Conservation (phyloP, 2,113 vertebrate genomes). For the Pavo muticus region DNA sequence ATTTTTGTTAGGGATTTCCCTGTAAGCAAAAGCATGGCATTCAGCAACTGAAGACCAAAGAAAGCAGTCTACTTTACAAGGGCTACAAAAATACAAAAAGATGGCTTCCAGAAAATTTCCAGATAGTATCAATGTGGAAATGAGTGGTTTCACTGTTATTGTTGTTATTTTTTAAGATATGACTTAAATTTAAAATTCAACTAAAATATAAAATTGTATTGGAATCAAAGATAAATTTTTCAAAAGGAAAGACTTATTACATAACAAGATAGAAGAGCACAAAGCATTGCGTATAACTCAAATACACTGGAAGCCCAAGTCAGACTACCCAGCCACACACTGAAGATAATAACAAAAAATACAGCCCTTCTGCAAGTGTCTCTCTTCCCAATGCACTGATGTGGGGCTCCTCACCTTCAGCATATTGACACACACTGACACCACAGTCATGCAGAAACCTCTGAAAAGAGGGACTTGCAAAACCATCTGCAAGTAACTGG, state of each 20-base stretch:
- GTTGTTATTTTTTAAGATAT: neutral
- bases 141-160: rapidly evolving
- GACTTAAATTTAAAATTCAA: neutral
- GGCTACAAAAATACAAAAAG: neutral
- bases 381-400: neutral
- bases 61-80: neutral
- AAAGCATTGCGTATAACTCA: neutral
- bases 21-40: neutral
- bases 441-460: neutral
- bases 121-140: neutral
- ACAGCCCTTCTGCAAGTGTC: neutral
- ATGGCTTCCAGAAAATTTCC: neutral
- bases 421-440: rapidly evolving
- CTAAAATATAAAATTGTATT: neutral
- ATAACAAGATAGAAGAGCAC: neutral
- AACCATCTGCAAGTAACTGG: neutral
- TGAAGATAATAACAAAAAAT: neutral
- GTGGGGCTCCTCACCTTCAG: neutral
- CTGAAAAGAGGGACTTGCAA: neutral
- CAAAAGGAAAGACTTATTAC: neutral
- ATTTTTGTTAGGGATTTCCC: neutral
- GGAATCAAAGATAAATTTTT: neutral
- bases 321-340: neutral
- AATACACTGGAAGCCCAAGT: neutral
- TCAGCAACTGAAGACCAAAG: neutral